phyloP scores from a whole-genome alignment of 2,888 invertebrate genomes.

The Tridacna gigas region DNA sequence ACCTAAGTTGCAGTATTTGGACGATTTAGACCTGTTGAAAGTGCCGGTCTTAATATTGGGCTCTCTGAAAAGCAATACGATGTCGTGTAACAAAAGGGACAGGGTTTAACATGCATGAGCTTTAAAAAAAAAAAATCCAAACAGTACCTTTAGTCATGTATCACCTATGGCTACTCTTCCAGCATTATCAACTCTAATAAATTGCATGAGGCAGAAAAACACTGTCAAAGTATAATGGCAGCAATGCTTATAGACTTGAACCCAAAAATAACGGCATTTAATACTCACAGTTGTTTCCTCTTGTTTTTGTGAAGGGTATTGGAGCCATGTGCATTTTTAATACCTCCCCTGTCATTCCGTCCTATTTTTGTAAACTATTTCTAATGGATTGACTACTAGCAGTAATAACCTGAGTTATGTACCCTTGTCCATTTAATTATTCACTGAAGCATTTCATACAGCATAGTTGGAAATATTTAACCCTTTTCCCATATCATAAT shows the following conservation, averaged over 20 bases:
- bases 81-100: no score
- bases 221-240: background rate
- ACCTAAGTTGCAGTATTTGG: no score
- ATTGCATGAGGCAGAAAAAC: constrained; percentile 9
- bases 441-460: background rate
- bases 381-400: no score
- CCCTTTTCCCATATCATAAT: constrained; percentile 46
- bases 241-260: constrained; percentile 2
- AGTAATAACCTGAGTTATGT: background rate
- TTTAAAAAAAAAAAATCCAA: background rate
- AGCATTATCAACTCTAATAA: background rate
- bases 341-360: no score
- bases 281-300: no score
- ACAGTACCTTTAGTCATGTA: background rate
- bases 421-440: background rate
- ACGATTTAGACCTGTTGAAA: no score
- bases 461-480: constrained; percentile 62
- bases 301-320: no score
- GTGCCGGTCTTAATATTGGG: no score
- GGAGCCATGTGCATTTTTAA: no score
- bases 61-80: no score
- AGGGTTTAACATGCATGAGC: background rate
- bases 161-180: constrained; percentile 7
- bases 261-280: no score
- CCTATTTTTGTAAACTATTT: no score